Evolutionary conservation across 37 sponge, comb jelly and placozoan genomes (phyloP).

Genomic region (Crambe crambe): DNA sequence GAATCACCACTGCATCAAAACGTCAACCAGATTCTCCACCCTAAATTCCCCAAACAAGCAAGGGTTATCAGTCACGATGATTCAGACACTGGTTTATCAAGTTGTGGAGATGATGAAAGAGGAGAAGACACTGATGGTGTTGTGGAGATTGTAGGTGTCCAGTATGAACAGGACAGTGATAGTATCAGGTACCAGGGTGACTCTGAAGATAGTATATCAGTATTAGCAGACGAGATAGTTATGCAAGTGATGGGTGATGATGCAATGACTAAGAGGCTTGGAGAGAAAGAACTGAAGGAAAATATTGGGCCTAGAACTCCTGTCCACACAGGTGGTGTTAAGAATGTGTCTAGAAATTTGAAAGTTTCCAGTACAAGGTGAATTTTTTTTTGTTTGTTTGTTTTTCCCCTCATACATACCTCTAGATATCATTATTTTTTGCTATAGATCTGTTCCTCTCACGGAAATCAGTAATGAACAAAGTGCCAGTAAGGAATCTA

Average conservation of each 20-base stretch:
- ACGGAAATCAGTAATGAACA: background rate
- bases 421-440: too few relatives aligned
- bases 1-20: background rate
- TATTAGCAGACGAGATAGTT: slow-evolving; percentile 52
- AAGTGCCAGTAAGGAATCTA: background rate
- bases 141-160: background rate
- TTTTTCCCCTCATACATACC: background rate
- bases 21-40: background rate
- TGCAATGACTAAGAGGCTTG: background rate
- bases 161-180: background rate
- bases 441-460: background rate
- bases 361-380: background rate
- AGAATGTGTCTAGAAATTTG: background rate
- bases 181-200: background rate
- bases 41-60: background rate
- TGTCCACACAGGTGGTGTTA: background rate
- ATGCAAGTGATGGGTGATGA: slow-evolving; percentile 26
- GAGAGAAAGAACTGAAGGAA: background rate
- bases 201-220: slow-evolving; percentile 7
- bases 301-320: background rate
- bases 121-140: too few relatives aligned
- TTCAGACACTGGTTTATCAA: background rate
- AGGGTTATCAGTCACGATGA: background rate
- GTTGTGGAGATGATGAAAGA: background rate
- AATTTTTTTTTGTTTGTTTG: too few relatives aligned